Percentiles rank a stretch among this genome's conserved stretches.
Conservation (phyloP, 2,888 invertebrate genomes). For the Eupsilia transversa region DNA sequence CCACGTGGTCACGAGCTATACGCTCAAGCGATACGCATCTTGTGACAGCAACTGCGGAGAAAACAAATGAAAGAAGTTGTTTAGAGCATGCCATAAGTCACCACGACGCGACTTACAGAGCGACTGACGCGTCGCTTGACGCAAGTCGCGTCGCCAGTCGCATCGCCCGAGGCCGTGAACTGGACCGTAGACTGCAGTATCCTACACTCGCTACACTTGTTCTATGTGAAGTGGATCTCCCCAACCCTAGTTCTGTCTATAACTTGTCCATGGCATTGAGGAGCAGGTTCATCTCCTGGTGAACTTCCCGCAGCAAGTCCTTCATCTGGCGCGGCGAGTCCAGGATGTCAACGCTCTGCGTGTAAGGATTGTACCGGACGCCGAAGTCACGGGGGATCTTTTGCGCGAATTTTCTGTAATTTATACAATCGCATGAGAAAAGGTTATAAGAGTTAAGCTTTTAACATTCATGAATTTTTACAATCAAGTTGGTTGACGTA, state of each 20-base stretch:
- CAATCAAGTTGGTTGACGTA: neutral
- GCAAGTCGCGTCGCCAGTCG: neutral
- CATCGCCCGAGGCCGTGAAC: neutral
- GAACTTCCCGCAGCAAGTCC: constrained; percentile 94
- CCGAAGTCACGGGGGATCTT: constrained; percentile 98
- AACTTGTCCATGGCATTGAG: constrained; percentile 94
- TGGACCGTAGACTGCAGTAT: neutral
- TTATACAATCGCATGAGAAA: neutral
- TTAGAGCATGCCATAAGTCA: neutral
- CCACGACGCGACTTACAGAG: neutral
- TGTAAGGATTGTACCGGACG: constrained; percentile 98
- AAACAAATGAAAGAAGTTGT: neutral
- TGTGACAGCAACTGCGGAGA: neutral
- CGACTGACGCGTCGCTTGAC: neutral
- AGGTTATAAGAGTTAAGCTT: neutral
- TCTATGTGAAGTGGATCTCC: constrained; percentile 4
- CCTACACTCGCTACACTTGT: too few species aligned
- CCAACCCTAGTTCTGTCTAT: constrained; percentile 69
- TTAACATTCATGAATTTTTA: neutral
- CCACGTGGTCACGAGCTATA: neutral
- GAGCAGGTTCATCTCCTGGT: constrained; percentile 94
- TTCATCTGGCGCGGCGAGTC: constrained; percentile 97
- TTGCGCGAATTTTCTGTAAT: constrained; percentile 95
- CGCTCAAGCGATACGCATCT: neutral
- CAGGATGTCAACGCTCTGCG: constrained; percentile 97